Evolutionary conservation across 2,888 invertebrate species (phyloP).

Genomic region (Epiblema foenella): DNA sequence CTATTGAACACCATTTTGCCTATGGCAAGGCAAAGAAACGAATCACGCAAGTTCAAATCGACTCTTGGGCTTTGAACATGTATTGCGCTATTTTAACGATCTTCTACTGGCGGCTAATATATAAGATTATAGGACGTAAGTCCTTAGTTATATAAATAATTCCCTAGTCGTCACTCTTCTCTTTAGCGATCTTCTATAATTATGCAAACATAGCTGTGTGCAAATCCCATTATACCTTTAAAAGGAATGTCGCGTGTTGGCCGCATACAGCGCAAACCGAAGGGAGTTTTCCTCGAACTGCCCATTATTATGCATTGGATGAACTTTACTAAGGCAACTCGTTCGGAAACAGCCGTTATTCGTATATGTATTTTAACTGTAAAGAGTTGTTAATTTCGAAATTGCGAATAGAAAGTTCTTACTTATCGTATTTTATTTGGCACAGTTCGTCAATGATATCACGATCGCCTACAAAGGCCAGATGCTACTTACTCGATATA

Average conservation of each 20-base stretch:
- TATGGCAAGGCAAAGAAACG: too few species aligned
- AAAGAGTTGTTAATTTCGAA: neutral
- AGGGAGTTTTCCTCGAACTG: constrained; percentile 54
- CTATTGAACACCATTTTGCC: too few species aligned
- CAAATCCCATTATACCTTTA: constrained; percentile 33
- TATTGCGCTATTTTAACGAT: too few species aligned
- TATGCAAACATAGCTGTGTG: constrained; percentile 29
- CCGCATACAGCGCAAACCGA: constrained; percentile 46
- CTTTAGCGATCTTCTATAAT: neutral
- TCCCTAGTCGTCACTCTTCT: neutral
- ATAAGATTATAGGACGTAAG: neutral
- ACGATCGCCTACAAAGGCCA: neutral
- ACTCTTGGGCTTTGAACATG: too few species aligned
- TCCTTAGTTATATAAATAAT: neutral
- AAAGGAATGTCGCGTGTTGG: constrained; percentile 47
- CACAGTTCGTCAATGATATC: neutral
- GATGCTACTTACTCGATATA: too few species aligned
- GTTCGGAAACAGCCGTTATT: constrained; percentile 40
- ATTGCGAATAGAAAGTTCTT: constrained; percentile 6
- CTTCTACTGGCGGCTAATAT: too few species aligned
- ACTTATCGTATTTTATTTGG: constrained; percentile 7
- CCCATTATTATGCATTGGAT: constrained; percentile 62
- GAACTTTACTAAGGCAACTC: constrained; percentile 47
- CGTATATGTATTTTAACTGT: constrained; percentile 1
- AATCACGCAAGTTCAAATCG: too few species aligned